phyloP scores from a whole-genome alignment of 2,797 vertebrate species.

The Darevskia nairensis region DNA sequence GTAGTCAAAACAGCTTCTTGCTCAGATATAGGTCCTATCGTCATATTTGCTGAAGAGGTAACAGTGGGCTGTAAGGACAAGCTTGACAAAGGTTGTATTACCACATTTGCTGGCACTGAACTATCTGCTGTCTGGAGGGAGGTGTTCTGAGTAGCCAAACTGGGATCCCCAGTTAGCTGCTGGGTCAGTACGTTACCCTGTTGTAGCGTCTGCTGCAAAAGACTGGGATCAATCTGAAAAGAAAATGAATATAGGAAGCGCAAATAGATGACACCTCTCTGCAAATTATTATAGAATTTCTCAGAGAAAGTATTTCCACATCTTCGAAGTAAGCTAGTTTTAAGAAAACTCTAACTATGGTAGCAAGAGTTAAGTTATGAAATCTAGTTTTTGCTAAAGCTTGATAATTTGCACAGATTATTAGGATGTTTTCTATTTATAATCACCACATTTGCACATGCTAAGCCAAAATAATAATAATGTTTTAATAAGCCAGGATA shows the following conservation, averaged over 20 bases:
- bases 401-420: neutral
- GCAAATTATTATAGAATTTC: neutral
- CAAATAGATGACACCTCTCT: neutral
- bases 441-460: no score
- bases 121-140: conserved; percentile 84
- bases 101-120: conserved; percentile 87
- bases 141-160: conserved; percentile 78
- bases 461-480: no score
- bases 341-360: neutral
- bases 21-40: conserved; percentile 87
- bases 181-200: conserved; percentile 90
- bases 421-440: neutral
- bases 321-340: neutral
- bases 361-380: neutral
- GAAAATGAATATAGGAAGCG: conserved; percentile 8
- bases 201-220: conserved; percentile 94
- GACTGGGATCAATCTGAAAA: conserved; percentile 90
- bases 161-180: conserved; percentile 84
- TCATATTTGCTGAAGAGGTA: conserved; percentile 83
- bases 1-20: conserved; percentile 84
- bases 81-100: conserved; percentile 92
- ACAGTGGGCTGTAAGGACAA: conserved; percentile 88
- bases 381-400: neutral
- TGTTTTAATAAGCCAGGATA: no score
- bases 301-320: neutral